Conservation (phyloP, 2,797 vertebrate genomes). For the Halcyon leucocephala region DNA sequence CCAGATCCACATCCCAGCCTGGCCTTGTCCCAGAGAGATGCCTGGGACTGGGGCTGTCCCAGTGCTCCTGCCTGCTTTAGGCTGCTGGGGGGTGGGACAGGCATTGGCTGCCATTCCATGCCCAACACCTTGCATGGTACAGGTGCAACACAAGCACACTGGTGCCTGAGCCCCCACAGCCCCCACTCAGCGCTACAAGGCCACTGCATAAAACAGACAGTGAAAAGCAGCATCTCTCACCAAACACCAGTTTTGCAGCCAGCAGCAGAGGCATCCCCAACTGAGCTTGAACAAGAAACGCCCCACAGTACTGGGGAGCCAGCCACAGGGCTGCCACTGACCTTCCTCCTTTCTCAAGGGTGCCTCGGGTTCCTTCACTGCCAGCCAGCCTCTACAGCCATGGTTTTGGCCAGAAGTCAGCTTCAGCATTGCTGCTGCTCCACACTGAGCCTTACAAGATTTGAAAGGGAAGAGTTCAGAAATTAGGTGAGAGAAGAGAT, state of each 20-base stretch:
- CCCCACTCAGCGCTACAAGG: fast-evolving
- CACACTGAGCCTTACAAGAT: background rate
- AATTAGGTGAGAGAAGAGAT: background rate
- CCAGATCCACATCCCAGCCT: background rate
- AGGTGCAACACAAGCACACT: fast-evolving
- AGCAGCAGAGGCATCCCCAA: background rate
- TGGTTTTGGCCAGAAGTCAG: background rate
- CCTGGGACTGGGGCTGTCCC: background rate
- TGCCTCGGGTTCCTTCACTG: background rate
- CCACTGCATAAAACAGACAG: background rate
- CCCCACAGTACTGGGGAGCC: fast-evolving
- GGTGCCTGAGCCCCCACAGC: fast-evolving
- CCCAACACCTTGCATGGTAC: fast-evolving
- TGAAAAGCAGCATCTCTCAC: background rate
- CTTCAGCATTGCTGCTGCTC: background rate
- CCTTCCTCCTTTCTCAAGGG: background rate
- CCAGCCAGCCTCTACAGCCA: background rate
- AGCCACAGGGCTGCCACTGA: background rate
- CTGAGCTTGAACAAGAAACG: background rate
- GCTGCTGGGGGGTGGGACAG: background rate
- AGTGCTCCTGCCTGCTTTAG: background rate
- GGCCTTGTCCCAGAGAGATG: background rate
- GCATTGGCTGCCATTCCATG: background rate
- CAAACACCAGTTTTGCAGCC: background rate
- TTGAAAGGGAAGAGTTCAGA: background rate